Evolutionary conservation across 64 coral and sea anemone species (phyloP).

Genomic region (Porites australiensis): DNA sequence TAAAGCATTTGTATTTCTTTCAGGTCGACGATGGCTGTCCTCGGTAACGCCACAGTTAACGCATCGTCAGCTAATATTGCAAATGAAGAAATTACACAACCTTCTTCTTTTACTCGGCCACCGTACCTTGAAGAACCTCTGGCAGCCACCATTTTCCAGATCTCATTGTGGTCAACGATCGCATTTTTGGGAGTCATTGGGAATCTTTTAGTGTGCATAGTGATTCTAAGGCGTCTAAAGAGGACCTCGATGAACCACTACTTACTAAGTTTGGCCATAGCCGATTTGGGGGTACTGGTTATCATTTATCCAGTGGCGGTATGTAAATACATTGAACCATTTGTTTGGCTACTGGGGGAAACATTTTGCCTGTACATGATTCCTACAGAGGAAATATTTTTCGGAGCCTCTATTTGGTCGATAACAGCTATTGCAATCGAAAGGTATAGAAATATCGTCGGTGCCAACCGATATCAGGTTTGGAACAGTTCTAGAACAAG

Average conservation of each 20-base stretch:
- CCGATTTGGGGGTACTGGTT: no score
- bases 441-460: conserved; percentile 48
- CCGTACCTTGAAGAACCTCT: conserved; percentile 8
- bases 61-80: no score
- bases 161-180: conserved; percentile 24
- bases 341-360: conserved; percentile 8
- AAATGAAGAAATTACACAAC: no score
- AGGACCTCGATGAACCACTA: conserved; percentile 52
- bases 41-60: no score
- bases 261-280: conserved; percentile 21
- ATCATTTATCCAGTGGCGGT: conserved; percentile 4
- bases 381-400: conserved; percentile 63
- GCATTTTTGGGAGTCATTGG: conserved; percentile 46
- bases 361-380: conserved; percentile 25
- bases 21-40: no score
- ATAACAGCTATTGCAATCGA: conserved; percentile 70
- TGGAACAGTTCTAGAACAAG: neutral
- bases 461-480: neutral
- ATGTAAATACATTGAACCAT: neutral
- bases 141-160: conserved; percentile 10
- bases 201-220: conserved; percentile 40
- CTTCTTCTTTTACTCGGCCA: neutral
- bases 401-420: conserved; percentile 73
- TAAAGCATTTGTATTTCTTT: no score
- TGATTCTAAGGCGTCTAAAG: conserved; percentile 36